Base-by-base conservation (phyloP, 2,113 vertebrate species). In the Macroglossus sobrinus region DNA sequence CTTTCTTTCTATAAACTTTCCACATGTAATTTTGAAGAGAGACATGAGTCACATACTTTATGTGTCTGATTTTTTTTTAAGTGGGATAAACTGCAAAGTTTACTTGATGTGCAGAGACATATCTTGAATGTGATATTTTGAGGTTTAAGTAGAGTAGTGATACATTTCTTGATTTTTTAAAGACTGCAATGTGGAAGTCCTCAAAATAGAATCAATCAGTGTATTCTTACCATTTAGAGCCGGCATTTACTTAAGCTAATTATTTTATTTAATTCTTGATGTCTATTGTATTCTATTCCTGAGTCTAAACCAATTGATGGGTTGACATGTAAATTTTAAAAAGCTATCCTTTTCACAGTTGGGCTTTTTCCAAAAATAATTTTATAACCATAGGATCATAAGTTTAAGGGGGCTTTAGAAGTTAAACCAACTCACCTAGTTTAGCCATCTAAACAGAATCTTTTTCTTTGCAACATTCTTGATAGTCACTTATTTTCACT, bases 61-160 rank as follows among this genome's bases (percentile, higher is more conserved):
- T 68, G 75, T 94, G 61, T 81, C 53, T 94, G 61, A 81, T 95
- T 89, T 95, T 97, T 97, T 97, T 35, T 90, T 57, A 92, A 63
- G n/a, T 91, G 82, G 59, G 53, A 96, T 90, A 55, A 86, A 90
- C 28, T 55, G 45, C 82, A 89, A 96, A 72, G 8, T 91, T 93
- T 86, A 94, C 63, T 85, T 93, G 68, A 91, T 82, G 45, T 16
- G 45, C 9, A 81, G 7, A 96, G 68, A 59, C 6, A 14, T 85
- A 90, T 89, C 50, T 93, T 84, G 14, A 96, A 85, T 40, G 38
- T 89, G 38, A 24, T 90, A 91, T 90, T 96, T 89, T 94, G 55
- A 82, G 14, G 33, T 72, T 95, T 88, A 94, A 88, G 53, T 30
- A 40, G 21, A 78, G 2, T 57, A 59, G 14, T 80, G 69, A 72